Evolutionary conservation across 2,797 vertebrate species (phyloP), one percentile per base, ranked within the genome.

Genomic region (Champsocephalus esox): DNA sequence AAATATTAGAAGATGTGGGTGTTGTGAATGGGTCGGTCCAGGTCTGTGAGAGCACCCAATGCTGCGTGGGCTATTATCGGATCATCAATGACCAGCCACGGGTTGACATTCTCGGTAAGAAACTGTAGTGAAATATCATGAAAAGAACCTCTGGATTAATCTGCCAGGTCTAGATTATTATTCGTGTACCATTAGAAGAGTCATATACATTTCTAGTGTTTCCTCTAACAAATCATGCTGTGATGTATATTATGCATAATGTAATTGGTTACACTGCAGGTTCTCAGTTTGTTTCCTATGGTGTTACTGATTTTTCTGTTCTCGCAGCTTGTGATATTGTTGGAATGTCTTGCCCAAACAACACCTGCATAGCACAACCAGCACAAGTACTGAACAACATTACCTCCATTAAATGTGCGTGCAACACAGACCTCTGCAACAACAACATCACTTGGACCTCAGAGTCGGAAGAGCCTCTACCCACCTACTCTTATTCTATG

Each of bases 341-440:
- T 38, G 83, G 90, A 59, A 88, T 49, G 28, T 66, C 34, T 3
- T 94, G 93, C 70, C 84, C 88, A 3, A 38, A 92, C 34, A 5
- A 62, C 54, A 75, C 75, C 51, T 95, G 94, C 66, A 73, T 24
- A 28, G 49, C 60, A n/a, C 73, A 79, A 41, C 12, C 7, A 32
- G 49, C 56, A n/a, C 73, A 77, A 41, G 13, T 7, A 8, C 63
- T 5, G 48, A 12, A 52, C 4, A 44, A 63, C 0, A 51, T 70
- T 2, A 32, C 1, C 4, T 0, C 69, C 28, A 32, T 85, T 0
- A 69, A 32, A 44, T 94, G 94, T 66, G 70, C 82, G 6, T 95
- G 94, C 82, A 85, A 78, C 75, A 84, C 89, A 16, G 92, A 94
- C 76, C 58, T 94, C 32, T 95, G 94, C 83, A 95, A 94, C 58